Percentiles rank a stretch among this genome's conserved stretches.
Conservation (phyloP, 2,113 vertebrate species). For the Cacatua alba region DNA sequence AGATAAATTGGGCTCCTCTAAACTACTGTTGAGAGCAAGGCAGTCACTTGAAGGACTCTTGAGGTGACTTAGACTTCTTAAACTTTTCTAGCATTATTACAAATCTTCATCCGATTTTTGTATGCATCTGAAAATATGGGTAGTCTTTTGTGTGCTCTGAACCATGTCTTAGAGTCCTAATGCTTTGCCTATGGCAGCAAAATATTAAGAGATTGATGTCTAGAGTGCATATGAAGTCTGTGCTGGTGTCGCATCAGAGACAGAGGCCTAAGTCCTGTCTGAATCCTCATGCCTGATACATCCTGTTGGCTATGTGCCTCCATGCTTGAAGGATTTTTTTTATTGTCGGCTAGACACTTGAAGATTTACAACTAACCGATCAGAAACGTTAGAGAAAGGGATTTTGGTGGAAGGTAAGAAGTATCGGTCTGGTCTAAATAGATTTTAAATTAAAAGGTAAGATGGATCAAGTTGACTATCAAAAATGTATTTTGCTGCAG, state of each 20-base stretch:
- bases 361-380: not conserved
- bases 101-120: not conserved
- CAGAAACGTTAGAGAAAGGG: not conserved
- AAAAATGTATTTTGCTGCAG: not conserved
- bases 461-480: not conserved
- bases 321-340: not conserved
- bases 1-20: not conserved
- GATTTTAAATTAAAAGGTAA: not conserved
- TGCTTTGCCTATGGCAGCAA: not conserved
- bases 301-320: not conserved
- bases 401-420: not conserved
- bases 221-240: not conserved
- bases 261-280: not conserved
- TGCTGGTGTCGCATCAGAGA: not conserved
- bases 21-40: not conserved
- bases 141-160: not conserved
- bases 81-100: not conserved
- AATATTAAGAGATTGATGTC: not conserved
- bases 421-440: not conserved
- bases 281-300: not conserved
- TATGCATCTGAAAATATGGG: not conserved
- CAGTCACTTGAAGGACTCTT: not conserved
- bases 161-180: too few relatives aligned
- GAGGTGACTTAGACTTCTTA: not conserved
- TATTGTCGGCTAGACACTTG: not conserved